These are phyloP conservation scores for Paraescarpia echinospica DNA, from an alignment of 1,140 invertebrate genomes.

Conservation along the genomic window DNA sequence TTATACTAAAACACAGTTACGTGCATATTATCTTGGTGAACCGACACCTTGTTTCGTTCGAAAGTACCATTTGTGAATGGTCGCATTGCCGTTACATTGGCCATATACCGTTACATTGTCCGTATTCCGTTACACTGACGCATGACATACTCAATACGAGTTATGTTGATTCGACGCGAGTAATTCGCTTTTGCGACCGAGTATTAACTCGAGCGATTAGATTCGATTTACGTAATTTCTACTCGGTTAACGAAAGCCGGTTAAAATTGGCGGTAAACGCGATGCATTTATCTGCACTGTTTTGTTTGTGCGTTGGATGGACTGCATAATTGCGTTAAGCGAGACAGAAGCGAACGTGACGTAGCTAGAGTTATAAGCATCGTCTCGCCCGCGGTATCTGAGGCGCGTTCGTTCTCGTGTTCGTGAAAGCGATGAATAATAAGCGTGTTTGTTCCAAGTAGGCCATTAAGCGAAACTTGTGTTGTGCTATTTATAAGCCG, in stretches of 20 bases:
- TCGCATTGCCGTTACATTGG: neutral
- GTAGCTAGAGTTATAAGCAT: neutral
- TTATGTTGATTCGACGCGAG: neutral
- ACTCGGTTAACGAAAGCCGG: neutral
- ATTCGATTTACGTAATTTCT: neutral
- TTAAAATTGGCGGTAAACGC: neutral
- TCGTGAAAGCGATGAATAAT: neutral
- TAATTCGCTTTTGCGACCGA: neutral
- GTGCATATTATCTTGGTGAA: no score
- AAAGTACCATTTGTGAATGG: neutral
- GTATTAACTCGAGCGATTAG: neutral
- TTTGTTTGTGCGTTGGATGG: neutral
- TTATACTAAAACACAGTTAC: no score
- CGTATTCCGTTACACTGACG: neutral
- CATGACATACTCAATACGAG: neutral
- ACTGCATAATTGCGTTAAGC: neutral
- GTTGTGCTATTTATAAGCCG: neutral
- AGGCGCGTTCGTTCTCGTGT: neutral
- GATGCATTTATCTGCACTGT: neutral
- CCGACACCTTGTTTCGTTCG: no score
- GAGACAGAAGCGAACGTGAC: neutral
- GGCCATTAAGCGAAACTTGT: neutral
- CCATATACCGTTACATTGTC: neutral
- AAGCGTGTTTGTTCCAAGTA: neutral
- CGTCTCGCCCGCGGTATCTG: neutral